Evolutionary conservation across 2,888 invertebrate genomes (phyloP).

Genomic region (Brachypterus glaber): DNA sequence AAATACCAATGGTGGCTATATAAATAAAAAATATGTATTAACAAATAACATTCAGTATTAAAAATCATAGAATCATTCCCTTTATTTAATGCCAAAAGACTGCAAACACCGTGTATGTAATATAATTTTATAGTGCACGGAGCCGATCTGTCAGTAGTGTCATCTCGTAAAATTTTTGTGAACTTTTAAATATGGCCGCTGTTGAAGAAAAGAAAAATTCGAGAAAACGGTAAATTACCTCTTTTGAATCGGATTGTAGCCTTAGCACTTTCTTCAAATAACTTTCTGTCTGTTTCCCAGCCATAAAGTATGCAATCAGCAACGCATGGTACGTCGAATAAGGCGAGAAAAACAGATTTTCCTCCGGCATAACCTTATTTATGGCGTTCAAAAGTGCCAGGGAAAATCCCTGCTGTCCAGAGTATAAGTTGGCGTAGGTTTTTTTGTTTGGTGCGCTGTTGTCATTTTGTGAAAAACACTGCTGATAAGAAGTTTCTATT

Average conservation of each 20-base stretch:
- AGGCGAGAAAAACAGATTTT: conserved; percentile 81
- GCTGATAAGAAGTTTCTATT: conserved; percentile 26
- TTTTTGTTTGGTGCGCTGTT: conserved; percentile 24
- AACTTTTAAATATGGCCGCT: not conserved
- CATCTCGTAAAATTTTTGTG: not conserved
- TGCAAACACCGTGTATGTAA: too few relatives aligned
- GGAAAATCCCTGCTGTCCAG: conserved; percentile 59
- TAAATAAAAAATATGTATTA: too few relatives aligned
- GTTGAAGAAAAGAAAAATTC: not conserved
- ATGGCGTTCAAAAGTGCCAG: conserved; percentile 59
- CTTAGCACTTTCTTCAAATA: conserved; percentile 53
- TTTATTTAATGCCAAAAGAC: too few relatives aligned
- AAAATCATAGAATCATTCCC: not conserved
- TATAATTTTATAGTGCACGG: too few relatives aligned
- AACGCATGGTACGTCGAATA: conserved; percentile 77
- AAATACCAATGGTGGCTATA: too few relatives aligned
- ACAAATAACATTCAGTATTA: too few relatives aligned
- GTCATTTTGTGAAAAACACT: conserved; percentile 45
- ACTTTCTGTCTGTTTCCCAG: conserved; percentile 60
- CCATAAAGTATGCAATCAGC: conserved; percentile 67
- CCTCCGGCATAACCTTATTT: conserved; percentile 52
- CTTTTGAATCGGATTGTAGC: conserved; percentile 49
- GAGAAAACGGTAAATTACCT: conserved; percentile 36
- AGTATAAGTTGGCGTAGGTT: conserved; percentile 42
- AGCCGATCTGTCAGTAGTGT: too few relatives aligned